Evolutionary conservation across 2,797 vertebrate genomes (phyloP), one percentile per base, ranked within the genome.

Genomic region (Eulemur rubriventer): DNA sequence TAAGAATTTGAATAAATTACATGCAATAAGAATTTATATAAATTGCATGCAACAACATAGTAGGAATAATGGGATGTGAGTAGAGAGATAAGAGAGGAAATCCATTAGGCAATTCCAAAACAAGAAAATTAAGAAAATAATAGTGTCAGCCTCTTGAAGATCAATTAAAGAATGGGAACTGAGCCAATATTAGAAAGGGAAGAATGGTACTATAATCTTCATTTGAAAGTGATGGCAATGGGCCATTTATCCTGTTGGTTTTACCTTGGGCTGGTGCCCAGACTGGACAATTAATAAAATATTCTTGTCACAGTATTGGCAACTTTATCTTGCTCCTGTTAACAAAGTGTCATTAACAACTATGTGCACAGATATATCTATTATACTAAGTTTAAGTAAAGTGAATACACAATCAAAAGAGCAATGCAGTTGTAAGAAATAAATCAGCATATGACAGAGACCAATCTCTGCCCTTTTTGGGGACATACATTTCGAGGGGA

Each of bases 271-370:
- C 95, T 94, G 30, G 50, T 98, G 98, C 98, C 98, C 98, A 98
- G 97, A 95, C 92, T 97, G 96, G 97, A 98, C 97, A 98, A 98
- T 98, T 98, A 98, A 97, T 97, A 98, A 92, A 96, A 96, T 98
- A 98, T 97, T 98, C 98, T 97, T 97, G 95, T 97, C 96, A 97
- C 61, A 84, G 76, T 95, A 92, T 50, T 88, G 94, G 93, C 83
- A 50, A 95, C 95, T 98, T 98, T 98, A 98, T 97, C 97, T 98
- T 93, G 87, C 73, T 94, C 85, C 63, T 95, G 69, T 98, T 98
- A 98, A 98, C 96, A 94, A 94, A 92, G 48, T 97, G 94, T 97
- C 20, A 55, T 94, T 97, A 94, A 94, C 89, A 97, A 98, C 80
- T 82, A 76, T 84, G 72, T 91, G 69, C 12, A 0, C 57, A 96